Evolutionary conservation across 2,888 invertebrate species (phyloP).

Genomic region (Acleris cristana): DNA sequence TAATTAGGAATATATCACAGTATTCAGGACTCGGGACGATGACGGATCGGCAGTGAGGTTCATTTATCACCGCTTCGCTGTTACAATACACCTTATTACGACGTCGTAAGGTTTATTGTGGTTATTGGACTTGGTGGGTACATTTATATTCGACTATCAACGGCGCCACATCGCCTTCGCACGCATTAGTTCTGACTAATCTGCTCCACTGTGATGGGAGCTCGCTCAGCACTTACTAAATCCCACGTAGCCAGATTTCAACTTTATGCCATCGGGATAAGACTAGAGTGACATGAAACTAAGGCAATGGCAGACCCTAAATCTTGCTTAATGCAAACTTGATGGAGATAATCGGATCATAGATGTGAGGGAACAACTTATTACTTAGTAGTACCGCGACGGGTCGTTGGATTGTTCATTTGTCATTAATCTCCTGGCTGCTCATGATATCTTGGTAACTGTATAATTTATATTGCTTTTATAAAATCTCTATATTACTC

Average conservation of each 20-base stretch:
- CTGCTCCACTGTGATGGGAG: slow-evolving; percentile 20
- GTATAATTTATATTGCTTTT: slow-evolving; percentile 6
- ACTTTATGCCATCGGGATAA: slow-evolving; percentile 13
- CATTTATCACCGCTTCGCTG: slow-evolving; percentile 14
- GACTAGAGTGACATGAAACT: slow-evolving; percentile 2
- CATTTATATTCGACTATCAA: slow-evolving; percentile 14
- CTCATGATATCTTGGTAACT: slow-evolving; percentile 9
- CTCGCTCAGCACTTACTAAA: slow-evolving; percentile 13
- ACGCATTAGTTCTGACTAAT: slow-evolving; percentile 35
- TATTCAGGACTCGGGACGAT: slow-evolving; percentile 12
- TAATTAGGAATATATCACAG: slow-evolving; percentile 26
- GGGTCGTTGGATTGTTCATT: slow-evolving; percentile 10
- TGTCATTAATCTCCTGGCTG: slow-evolving; percentile 15
- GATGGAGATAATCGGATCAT: slow-evolving; percentile 33
- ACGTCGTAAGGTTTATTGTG: slow-evolving; percentile 2
- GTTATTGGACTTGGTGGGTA: background rate
- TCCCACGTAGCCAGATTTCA: background rate
- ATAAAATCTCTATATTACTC: background rate
- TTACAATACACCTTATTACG: slow-evolving; percentile 8
- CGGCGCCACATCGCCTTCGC: slow-evolving; percentile 4
- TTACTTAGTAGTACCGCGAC: slow-evolving; percentile 15
- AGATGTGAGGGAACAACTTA: slow-evolving; percentile 26
- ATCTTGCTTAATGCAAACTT: slow-evolving; percentile 32
- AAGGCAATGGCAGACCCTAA: slow-evolving; percentile 4
- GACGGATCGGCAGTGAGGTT: slow-evolving; percentile 18